Base-by-base conservation (phyloP, 2,888 invertebrate genomes). In the Cybosia mesomella region DNA sequence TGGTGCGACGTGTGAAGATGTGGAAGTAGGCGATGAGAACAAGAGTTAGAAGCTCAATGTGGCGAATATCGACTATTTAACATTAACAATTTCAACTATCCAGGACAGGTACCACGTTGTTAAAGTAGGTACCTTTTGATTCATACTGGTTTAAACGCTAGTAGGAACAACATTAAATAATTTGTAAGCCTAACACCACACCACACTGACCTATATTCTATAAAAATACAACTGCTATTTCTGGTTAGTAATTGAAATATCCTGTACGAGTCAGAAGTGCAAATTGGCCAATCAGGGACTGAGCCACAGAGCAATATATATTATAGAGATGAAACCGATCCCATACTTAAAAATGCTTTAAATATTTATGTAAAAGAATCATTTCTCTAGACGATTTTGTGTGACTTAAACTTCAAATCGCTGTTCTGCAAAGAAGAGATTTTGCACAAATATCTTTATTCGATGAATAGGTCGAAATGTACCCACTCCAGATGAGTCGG, bases 211-310 rank as follows among this genome's bases (percentile, higher is more conserved):
- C 79, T 39, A 77, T 58, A 70, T 80, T 67, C 60, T 49, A 64
- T 71, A 72, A 75, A 79, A 79, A 77, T 75, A 69, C 70, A 58
- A 68, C 72, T 70, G 74, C 74, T 64, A 67, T 68, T 75, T 65
- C 58, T 57, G 76, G 67, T 69, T 58, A 67, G 59, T 80, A 79
- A 79, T 79, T 80, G 79, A 76, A 75, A 72, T 80, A 76, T 79
- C 79, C 79, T 75, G 79, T 71, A 68, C 60, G 36, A 66, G 67
- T 54, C 55, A 62, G 60, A 39, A 67, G 66, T 57, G 75, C 68
- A 66, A 66, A 69, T 69, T 66, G 66, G 32, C 54, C 65, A 69
- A 66, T 69, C 65, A 54, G 36, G 36, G 21, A 53, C 58, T 32
- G 57, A 54, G 22, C 49, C 15, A 28, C 13, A 21, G n/a, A 49